Evolutionary conservation across 2,888 invertebrate genomes (phyloP).

Genomic region (Ischnura elegans): DNA sequence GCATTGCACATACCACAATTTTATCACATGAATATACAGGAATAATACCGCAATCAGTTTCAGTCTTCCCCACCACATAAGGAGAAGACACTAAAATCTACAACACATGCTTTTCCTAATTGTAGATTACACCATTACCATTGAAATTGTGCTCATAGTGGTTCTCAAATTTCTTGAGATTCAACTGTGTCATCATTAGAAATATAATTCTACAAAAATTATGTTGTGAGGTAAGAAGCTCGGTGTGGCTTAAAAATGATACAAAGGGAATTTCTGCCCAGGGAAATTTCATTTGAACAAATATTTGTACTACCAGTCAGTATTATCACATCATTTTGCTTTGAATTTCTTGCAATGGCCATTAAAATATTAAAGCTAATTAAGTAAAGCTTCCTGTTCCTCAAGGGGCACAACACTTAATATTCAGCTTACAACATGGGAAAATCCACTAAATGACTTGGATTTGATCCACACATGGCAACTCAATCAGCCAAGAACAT

Average conservation of each 20-base stretch:
- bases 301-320: constrained; percentile 1
- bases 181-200: not conserved
- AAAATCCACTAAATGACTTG: too few species aligned
- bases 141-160: too few species aligned
- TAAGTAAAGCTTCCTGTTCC: not conserved
- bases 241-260: not conserved
- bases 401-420: not conserved
- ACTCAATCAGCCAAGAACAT: too few species aligned
- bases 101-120: not conserved
- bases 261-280: not conserved
- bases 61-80: not conserved
- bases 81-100: not conserved
- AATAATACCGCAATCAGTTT: too few species aligned
- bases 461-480: not conserved
- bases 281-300: not conserved
- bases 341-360: not conserved
- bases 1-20: not conserved
- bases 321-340: not conserved
- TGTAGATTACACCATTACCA: too few species aligned
- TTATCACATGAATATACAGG: not conserved
- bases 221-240: not conserved
- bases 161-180: not conserved
- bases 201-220: not conserved
- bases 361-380: not conserved
- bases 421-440: not conserved